Conservation (phyloP, 2,113 vertebrate species). For the Aegithalos caudatus region DNA sequence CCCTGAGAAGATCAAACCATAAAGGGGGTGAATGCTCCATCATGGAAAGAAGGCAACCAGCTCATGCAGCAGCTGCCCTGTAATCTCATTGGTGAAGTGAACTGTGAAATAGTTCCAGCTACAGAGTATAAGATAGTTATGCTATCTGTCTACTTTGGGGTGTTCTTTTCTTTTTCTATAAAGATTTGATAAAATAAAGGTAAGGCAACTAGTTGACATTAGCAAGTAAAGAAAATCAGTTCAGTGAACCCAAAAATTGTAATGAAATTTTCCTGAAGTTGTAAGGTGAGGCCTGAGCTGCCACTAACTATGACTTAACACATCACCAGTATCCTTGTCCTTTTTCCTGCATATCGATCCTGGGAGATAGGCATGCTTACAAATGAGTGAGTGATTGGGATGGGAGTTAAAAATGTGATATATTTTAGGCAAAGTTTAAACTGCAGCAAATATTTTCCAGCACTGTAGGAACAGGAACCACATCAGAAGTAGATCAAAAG, state of each 20-base stretch:
- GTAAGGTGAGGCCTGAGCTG: neutral
- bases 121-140: neutral
- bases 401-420: neutral
- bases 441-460: neutral
- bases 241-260: neutral
- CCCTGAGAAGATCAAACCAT: neutral
- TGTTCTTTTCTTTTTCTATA: neutral
- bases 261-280: neutral
- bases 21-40: neutral
- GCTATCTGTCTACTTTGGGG: neutral
- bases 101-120: neutral
- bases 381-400: neutral
- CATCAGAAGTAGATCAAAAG: neutral
- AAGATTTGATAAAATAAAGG: neutral
- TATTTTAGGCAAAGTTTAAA: neutral
- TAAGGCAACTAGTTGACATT: neutral
- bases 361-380: neutral
- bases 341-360: neutral
- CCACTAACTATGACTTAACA: neutral
- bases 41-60: neutral
- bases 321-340: neutral
- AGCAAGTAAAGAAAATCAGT: neutral
- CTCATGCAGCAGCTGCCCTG: neutral
- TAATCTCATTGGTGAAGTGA: neutral
- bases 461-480: neutral